Conservation (phyloP, 2,797 vertebrate genomes). For the Capromys pilorides region DNA sequence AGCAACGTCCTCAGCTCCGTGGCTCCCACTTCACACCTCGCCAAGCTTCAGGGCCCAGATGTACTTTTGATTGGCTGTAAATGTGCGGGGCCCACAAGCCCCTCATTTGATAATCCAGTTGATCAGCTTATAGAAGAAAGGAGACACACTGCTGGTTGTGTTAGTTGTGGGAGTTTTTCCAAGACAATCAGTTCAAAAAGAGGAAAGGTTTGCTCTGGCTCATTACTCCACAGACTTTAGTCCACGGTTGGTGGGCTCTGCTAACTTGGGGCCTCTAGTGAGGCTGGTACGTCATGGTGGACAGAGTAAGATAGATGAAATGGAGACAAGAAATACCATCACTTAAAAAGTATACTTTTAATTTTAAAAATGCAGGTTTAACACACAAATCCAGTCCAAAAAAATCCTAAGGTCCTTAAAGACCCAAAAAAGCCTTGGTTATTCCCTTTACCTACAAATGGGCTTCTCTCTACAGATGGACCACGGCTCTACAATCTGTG, state of each 20-base stretch:
- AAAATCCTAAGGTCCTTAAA: not conserved
- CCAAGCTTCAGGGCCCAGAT: not conserved
- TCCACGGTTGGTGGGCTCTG: not conserved
- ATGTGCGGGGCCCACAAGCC: not conserved
- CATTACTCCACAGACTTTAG: not conserved
- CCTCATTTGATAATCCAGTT: not conserved
- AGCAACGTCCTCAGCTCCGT: no score
- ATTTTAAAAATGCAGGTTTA: not conserved
- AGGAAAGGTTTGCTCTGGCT: not conserved
- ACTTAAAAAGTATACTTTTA: not conserved
- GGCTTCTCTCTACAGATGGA: not conserved
- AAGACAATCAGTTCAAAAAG: not conserved
- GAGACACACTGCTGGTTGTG: not conserved
- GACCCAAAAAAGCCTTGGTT: not conserved
- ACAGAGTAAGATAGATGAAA: not conserved
- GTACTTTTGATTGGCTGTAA: not conserved
- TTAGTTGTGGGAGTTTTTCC: not conserved
- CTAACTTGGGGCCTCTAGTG: not conserved
- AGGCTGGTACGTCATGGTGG: not conserved
- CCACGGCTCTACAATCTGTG: not conserved
- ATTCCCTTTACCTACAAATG: not conserved
- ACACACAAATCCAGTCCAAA: not conserved
- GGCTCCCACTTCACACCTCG: not conserved
- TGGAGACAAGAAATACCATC: not conserved
- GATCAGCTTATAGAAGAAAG: not conserved